Base-by-base conservation (phyloP, 2,888 invertebrate species). In the Dysmachus trigonus region DNA sequence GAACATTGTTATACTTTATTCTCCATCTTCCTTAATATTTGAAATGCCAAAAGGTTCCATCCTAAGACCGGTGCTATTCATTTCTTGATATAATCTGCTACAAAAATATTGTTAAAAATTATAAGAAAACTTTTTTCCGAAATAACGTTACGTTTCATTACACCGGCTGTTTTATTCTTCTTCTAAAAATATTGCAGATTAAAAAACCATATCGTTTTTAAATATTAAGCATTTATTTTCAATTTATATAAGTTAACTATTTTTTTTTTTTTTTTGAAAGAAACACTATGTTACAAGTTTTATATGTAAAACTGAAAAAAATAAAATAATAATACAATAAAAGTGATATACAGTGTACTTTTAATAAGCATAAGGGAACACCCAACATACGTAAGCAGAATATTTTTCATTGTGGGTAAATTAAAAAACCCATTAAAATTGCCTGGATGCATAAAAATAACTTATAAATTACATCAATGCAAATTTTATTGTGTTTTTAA, bases 191-290 rank as follows among this genome's bases (percentile, higher is more conserved):
- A 10, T 35, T 31, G 31, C 2, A 35, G 7, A 53, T 62, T 62
- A 27, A 27, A 62, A 62, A 2, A 2, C 62, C 6, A 22, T 62
- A 27, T 22, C 7, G 62, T 22, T 7, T 73, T 76, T 76, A 38
- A 38, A 76, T 76, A 35, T 76, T 76, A 76, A 76, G 76, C 76
- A 38, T 76, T 76, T 76, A 76, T 76, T 76, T 76, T 76, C 38
- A 76, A 76, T 76, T 76, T 22, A 76, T 76, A 76, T 76, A 76
- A 76, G 76, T 76, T 76, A 76, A 76, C 76, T 76, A 18, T n/a
- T 38, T n/a, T n/a, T n/a, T n/a, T n/a, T n/a, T n/a, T n/a, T n/a
- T n/a, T n/a, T 33, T 76, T 38, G 38, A 76, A 35, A 38, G 38
- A 76, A 76, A 76, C 76, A 38, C 41, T 38, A 76, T 76, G 22